Base-by-base conservation (phyloP, 2,888 invertebrate species). In the Epicampocera succincta region DNA sequence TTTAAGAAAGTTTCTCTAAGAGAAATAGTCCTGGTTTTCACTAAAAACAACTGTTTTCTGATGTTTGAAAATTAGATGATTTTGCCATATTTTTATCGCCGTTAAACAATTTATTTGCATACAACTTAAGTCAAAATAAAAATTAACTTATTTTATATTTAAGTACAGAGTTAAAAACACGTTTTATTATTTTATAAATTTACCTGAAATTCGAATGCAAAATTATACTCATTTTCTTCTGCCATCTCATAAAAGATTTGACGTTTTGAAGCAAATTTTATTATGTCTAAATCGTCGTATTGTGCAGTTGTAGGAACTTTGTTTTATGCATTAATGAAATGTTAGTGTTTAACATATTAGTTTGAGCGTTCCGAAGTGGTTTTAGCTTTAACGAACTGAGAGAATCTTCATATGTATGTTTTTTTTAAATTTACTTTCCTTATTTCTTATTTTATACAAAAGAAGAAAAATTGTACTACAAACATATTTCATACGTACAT, bases 131-230 rank as follows among this genome's bases (percentile, higher is more conserved):
- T 33, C 8, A 9, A 33, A 1, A 33, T 33, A 33, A 33, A 33
- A 33, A 33, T 33, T 33, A 33, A 33, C 3, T 33, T 8, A 3
- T 6, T 33, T 33, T 33, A 33, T 9, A 33, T 33, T 6, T 6
- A 33, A 33, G 8, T 25, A 9, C 33, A 33, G 8, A 33, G 5
- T 33, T 33, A 33, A 56, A 3, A 29, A 4, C n/a, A 65, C 13
- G 12, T 9, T 33, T 21, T 12, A 12, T 50, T 29, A 1, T 9
- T 46, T 44, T 48, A 15, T 25, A 66, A 66, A 92, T 92, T 90
- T 91, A 94, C 94, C 94, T 93, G 92, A 91, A 93, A 93, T 91
- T 94, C 94, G 90, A 92, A 94, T 84, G 93, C 92, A 92, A 94
- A 94, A 91, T 94, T 93, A 91, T 94, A 94, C 87, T 94, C 93